Evolutionary conservation across 1,140 invertebrate genomes (phyloP).

Genomic region (Radopholus similis): DNA sequence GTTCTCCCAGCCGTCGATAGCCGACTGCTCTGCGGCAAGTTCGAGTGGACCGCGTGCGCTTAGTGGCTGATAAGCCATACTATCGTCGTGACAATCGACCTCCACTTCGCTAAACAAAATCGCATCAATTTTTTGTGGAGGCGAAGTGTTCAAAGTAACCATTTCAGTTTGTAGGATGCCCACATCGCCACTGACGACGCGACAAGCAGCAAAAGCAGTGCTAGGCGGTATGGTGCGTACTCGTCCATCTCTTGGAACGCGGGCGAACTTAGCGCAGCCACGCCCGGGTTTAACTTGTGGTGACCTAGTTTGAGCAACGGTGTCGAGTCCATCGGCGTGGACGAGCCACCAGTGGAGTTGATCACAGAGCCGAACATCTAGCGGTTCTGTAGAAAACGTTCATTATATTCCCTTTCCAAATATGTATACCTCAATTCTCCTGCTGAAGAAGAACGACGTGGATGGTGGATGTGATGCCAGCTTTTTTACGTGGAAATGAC

Average conservation of each 20-base stretch:
- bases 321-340: no score
- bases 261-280: neutral
- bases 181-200: conserved; percentile 10
- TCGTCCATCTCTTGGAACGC: conserved; percentile 17
- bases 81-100: neutral
- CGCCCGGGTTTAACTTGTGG: conserved; percentile 11
- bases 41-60: no score
- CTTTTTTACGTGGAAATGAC: no score
- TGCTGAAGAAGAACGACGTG: no score
- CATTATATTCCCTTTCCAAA: no score
- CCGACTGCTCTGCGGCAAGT: no score
- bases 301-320: neutral
- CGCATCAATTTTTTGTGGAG: neutral
- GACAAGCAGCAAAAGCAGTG: conserved; percentile 7
- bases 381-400: no score
- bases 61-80: neutral
- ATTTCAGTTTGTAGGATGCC: conserved; percentile 16
- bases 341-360: no score
- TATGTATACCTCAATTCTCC: no score
- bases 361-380: no score
- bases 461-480: no score
- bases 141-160: neutral
- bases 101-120: neutral
- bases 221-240: conserved; percentile 14
- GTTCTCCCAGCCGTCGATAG: no score